Percentiles rank a stretch among this genome's conserved stretches.
These are phyloP conservation scores for Anguilla pacifica DNA, from an alignment of 2,797 vertebrate genomes.

Conservation along the genomic window DNA sequence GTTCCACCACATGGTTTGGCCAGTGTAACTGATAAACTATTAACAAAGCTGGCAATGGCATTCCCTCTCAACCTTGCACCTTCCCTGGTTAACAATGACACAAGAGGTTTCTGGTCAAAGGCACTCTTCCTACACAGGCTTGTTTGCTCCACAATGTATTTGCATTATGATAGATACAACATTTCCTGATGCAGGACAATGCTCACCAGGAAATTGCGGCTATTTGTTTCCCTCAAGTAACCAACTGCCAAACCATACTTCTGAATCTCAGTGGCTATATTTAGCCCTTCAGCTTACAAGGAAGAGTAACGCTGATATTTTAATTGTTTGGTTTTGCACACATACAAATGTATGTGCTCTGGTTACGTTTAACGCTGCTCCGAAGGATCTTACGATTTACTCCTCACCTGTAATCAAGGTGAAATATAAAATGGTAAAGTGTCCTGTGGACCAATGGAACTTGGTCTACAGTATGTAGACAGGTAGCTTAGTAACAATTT, in stretches of 20 bases:
- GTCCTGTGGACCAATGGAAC: background rate
- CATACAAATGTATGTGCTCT: background rate
- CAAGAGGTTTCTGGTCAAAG: constrained; percentile 28
- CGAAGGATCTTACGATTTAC: background rate
- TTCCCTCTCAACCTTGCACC: background rate
- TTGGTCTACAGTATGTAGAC: background rate
- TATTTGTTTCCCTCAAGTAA: background rate
- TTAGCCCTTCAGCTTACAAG: constrained; percentile 14
- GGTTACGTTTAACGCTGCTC: background rate
- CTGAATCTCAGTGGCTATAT: constrained; percentile 22
- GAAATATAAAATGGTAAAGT: background rate
- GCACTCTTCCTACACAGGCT: constrained; percentile 35
- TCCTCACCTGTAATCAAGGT: background rate
- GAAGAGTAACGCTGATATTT: background rate
- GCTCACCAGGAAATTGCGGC: constrained; percentile 49
- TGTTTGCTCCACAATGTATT: constrained; percentile 32
- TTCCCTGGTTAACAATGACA: constrained; percentile 7
- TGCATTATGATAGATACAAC: constrained; percentile 30
- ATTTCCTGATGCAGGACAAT: constrained; percentile 39
- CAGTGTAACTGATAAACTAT: background rate
- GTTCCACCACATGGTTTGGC: too few relatives aligned
- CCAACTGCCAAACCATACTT: background rate
- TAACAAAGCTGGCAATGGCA: background rate
- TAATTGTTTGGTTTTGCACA: background rate
- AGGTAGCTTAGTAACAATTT: background rate